phyloP scores from a whole-genome alignment of 1,140 invertebrate species.

The Lineus longissimus region DNA sequence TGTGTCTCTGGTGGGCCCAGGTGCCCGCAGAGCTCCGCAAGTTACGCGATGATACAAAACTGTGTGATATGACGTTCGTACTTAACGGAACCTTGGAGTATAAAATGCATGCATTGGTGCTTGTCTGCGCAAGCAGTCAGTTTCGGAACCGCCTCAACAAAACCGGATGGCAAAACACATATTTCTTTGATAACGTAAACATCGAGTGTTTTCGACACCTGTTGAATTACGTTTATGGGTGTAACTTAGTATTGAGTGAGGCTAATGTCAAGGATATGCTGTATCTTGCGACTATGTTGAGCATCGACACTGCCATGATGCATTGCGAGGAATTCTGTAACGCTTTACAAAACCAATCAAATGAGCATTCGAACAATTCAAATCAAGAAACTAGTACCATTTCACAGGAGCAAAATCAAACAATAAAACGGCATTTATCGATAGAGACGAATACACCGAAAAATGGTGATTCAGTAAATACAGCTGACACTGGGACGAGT shows the following conservation, averaged over 20 bases:
- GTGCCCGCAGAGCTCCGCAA: conserved; percentile 1
- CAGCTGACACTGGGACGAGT: too few relatives aligned
- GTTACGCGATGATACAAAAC: not conserved
- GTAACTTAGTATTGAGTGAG: not conserved
- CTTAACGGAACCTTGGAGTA: not conserved
- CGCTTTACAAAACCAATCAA: not conserved
- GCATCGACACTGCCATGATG: not conserved
- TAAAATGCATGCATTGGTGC: not conserved
- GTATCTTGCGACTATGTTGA: not conserved
- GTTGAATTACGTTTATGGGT: not conserved
- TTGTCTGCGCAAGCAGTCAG: conserved; percentile 1
- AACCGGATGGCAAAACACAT: not conserved
- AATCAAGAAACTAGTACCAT: too few relatives aligned
- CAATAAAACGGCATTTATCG: too few relatives aligned
- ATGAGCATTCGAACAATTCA: too few relatives aligned
- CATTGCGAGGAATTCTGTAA: conserved; percentile 7
- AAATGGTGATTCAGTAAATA: too few relatives aligned
- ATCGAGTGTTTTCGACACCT: not conserved
- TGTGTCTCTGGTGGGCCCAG: conserved; percentile 1
- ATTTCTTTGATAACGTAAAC: not conserved
- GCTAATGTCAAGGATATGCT: not conserved
- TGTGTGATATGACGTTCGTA: conserved; percentile 1
- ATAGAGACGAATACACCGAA: too few relatives aligned
- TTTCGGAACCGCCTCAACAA: not conserved
- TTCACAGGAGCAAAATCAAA: too few relatives aligned